A percentile compares a stretch with the other conserved stretches of the same genome.
phyloP scores from a whole-genome alignment of 2,888 invertebrate species.

The Rotaria macrura region DNA sequence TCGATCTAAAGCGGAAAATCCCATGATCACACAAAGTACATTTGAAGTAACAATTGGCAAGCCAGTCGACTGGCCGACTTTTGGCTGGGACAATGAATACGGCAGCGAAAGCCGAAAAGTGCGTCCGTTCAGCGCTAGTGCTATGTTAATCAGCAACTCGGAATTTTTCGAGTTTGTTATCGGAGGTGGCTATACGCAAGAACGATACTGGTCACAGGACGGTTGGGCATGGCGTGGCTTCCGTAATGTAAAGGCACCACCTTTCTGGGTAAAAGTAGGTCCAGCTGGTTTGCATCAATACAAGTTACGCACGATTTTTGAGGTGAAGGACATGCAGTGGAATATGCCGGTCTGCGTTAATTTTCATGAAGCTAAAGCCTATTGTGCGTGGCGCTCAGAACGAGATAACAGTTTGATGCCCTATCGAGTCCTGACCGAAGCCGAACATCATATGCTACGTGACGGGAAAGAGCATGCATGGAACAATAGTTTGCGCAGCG shows the following conservation, averaged over 20 bases:
- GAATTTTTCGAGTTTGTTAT: conserved; percentile 44
- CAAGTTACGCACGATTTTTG: conserved; percentile 44
- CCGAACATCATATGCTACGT: conserved; percentile 43
- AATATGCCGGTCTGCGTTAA: conserved; percentile 48
- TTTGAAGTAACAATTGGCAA: conserved; percentile 42
- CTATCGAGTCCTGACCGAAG: conserved; percentile 43
- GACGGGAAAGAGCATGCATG: conserved; percentile 38
- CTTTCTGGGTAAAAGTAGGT: conserved; percentile 41
- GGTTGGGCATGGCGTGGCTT: conserved; percentile 45
- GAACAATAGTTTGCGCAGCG: not conserved
- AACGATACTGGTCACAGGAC: conserved; percentile 42
- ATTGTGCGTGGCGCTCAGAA: conserved; percentile 44
- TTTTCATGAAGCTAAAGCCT: conserved; percentile 47
- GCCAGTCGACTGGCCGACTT: conserved; percentile 43
- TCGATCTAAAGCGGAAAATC: conserved; percentile 37
- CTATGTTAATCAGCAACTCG: conserved; percentile 42
- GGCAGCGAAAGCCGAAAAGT: conserved; percentile 39
- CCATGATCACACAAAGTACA: conserved; percentile 38
- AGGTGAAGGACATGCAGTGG: conserved; percentile 43
- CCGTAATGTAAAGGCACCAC: conserved; percentile 42
- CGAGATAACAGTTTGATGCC: conserved; percentile 29
- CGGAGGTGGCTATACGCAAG: conserved; percentile 41
- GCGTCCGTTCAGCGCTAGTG: conserved; percentile 43
- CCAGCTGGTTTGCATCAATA: not conserved
- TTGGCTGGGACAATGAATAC: conserved; percentile 47